Evolutionary conservation across 2,113 vertebrate species (phyloP).

Genomic region (Tyto alba): DNA sequence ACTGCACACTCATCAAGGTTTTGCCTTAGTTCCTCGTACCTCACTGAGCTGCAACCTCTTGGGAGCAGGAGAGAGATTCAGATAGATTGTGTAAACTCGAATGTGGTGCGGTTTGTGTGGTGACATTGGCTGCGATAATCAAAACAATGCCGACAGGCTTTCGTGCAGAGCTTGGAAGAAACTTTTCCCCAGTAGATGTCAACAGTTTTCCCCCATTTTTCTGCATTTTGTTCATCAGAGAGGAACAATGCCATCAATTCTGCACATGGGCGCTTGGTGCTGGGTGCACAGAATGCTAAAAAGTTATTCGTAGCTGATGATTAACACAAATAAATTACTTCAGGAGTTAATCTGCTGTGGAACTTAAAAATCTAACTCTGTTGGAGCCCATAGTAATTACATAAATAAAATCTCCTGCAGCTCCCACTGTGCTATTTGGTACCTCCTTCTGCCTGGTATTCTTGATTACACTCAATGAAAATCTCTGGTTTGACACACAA

Average conservation of each 20-base stretch:
- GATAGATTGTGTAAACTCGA: no score
- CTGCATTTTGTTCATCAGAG: background rate
- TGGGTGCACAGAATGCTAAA: accelerated
- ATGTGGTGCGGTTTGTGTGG: no score
- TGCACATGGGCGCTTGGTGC: accelerated
- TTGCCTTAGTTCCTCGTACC: no score
- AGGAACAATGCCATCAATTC: background rate
- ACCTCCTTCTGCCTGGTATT: background rate
- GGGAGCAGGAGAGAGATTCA: no score
- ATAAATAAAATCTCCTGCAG: background rate
- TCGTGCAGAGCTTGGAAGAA: background rate
- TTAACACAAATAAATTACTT: background rate
- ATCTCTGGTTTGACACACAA: background rate
- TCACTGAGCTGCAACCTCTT: no score
- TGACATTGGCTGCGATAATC: no score
- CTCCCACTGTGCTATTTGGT: accelerated
- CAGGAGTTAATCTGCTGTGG: background rate
- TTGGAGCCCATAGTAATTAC: background rate
- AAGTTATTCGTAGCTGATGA: background rate
- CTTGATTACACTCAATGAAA: background rate
- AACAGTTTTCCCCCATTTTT: background rate
- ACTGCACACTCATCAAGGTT: no score
- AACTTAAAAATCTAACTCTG: background rate
- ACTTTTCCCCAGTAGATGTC: accelerated
- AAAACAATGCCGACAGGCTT: no score